Evolutionary conservation across 2,888 invertebrate species (phyloP).

Genomic region (Thalpophila matura): DNA sequence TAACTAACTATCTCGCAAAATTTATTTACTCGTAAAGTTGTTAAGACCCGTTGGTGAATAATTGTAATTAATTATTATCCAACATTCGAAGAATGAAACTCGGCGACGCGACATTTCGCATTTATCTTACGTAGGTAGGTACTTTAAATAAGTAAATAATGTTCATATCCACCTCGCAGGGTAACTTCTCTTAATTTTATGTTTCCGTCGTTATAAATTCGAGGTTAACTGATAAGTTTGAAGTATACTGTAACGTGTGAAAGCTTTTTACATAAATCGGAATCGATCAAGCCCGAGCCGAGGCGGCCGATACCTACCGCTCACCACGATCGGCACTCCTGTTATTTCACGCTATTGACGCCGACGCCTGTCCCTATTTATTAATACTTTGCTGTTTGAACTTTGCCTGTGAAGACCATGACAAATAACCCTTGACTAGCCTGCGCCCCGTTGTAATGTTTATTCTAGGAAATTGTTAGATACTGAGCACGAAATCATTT

Average conservation of each 20-base stretch:
- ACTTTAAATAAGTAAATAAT: constrained; percentile 33
- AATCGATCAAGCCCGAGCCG: constrained; percentile 58
- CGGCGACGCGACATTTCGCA: constrained; percentile 41
- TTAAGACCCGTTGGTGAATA: constrained; percentile 43
- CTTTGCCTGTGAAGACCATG: constrained; percentile 74
- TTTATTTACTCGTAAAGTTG: constrained; percentile 50
- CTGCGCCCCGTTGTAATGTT: constrained; percentile 69
- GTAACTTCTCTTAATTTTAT: constrained; percentile 13
- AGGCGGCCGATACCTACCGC: constrained; percentile 61
- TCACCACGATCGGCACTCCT: constrained; percentile 71
- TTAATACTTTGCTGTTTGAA: constrained; percentile 76
- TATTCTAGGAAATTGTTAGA: constrained; percentile 74
- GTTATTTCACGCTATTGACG: constrained; percentile 80
- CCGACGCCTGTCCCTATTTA: constrained; percentile 73
- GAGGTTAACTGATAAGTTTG: constrained; percentile 20
- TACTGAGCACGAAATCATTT: constrained; percentile 71
- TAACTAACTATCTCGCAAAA: constrained; percentile 33
- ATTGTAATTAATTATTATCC: constrained; percentile 46
- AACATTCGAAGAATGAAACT: constrained; percentile 40
- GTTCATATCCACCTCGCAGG: neutral
- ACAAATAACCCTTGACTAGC: constrained; percentile 76
- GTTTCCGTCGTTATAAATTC: constrained; percentile 22
- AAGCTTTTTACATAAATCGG: constrained; percentile 56
- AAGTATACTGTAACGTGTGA: constrained; percentile 45
- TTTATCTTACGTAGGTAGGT: constrained; percentile 17